Base-by-base conservation (phyloP, 2,797 vertebrate species). In the Pelobates cultripes region DNA sequence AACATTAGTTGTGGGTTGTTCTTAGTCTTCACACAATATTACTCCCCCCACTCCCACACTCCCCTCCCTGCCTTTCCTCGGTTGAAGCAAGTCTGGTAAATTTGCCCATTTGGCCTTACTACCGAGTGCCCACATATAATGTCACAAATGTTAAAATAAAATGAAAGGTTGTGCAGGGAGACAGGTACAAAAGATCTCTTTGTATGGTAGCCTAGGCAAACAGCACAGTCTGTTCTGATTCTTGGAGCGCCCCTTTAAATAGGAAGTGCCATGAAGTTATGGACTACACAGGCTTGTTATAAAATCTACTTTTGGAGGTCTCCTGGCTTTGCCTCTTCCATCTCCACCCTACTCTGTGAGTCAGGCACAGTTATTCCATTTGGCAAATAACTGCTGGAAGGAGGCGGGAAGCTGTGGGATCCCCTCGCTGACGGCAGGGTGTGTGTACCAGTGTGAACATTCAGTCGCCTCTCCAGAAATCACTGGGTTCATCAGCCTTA, bases 341-440 rank as follows among this genome's bases (percentile, higher is more conserved):
- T 83, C 82, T 64, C 75, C 77, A 43, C 76, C 77, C 82, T 53
- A 43, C 63, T 55, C 63, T 74, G 51, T 83, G 77, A 83, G 53
- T 79, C 77, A 83, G 43, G 72, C 15, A n/a, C 9, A 15, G 67
- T 6, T 61, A 17, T 83, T 79, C 81, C 81, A 83, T 76, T 76
- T 83, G 81, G 81, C 81, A 79, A 47, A 68, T 41, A 40, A 17
- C 13, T 61, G 51, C 66, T 44, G 10, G 12, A 60, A 71, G 81
- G 72, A 83, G 72, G 77, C 64, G 72, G 76, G 71, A 69, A 42
- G 76, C 55, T 75, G 15, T 64, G 82, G 72, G 72, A 70, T 75
- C 63, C 64, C 76, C 72, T 63, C 17, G 51, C 66, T 75, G 15
- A 70, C 82, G 53, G 53, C 43, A 64, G 75, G 53, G 51, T 83